phyloP scores from a whole-genome alignment of 2,797 vertebrate species.

The Bufotes viridis region DNA sequence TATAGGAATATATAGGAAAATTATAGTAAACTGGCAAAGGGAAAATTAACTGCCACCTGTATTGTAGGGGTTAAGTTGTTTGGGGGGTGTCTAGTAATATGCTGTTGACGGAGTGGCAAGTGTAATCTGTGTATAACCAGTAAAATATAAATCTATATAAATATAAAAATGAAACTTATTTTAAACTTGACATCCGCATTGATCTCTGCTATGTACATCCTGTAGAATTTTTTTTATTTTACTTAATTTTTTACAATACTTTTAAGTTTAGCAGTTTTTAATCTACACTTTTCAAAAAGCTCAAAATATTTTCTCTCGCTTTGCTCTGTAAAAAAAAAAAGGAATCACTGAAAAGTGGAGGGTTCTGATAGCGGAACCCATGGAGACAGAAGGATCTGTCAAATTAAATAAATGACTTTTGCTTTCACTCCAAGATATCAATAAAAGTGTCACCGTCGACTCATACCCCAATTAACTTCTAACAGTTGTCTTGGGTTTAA shows the following conservation, averaged over 20 bases:
- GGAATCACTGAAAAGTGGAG: neutral
- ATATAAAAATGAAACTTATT: neutral
- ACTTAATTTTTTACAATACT: neutral
- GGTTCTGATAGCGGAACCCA: neutral
- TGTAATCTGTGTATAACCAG: neutral
- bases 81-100: neutral
- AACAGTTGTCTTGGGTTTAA: constrained; percentile 52
- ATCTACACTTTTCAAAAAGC: neutral
- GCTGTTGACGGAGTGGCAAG: neutral
- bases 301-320: neutral
- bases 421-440: constrained; percentile 47
- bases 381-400: neutral
- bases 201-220: neutral
- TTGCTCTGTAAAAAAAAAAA: neutral
- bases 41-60: neutral
- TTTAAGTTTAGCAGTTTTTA: neutral
- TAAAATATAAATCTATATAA: neutral
- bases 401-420: constrained; percentile 18
- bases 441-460: constrained; percentile 37
- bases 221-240: neutral
- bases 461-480: constrained; percentile 40
- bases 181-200: neutral
- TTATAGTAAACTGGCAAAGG: neutral
- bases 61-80: neutral
- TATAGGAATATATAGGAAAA: neutral